These are phyloP conservation scores for Papilio gigon DNA, from an alignment of 2,888 invertebrate genomes.

Conservation along the genomic window DNA sequence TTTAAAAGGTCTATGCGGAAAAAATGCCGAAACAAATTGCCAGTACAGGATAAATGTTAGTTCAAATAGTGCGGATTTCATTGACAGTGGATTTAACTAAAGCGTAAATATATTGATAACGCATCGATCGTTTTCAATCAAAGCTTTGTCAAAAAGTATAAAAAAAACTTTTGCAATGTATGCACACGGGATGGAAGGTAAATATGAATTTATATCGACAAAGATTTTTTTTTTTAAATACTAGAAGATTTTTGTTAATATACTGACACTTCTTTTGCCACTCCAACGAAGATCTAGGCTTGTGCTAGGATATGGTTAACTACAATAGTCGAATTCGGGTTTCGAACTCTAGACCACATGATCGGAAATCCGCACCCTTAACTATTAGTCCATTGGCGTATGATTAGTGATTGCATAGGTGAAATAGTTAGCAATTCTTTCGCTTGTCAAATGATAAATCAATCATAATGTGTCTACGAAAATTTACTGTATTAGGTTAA, in stretches of 20 bases:
- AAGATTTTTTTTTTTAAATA: too few relatives aligned
- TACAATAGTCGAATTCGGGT: too few relatives aligned
- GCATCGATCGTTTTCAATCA: constrained; percentile 31
- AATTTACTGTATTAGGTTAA: too few relatives aligned
- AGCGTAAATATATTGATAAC: constrained; percentile 30
- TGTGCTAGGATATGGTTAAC: too few relatives aligned
- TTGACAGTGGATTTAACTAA: constrained; percentile 32
- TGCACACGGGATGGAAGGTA: not conserved
- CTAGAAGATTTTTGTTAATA: too few relatives aligned
- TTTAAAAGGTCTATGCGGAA: constrained; percentile 42
- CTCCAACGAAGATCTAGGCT: too few relatives aligned
- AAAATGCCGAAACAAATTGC: constrained; percentile 28
- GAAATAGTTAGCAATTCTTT: not conserved
- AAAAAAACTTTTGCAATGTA: not conserved
- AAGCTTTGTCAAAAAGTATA: constrained; percentile 6
- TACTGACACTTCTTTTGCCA: too few relatives aligned
- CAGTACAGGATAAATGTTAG: constrained; percentile 15
- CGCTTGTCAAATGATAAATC: not conserved
- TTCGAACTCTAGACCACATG: too few relatives aligned
- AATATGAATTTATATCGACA: not conserved
- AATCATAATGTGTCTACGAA: not conserved
- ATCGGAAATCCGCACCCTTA: too few relatives aligned
- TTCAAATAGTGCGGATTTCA: constrained; percentile 17
- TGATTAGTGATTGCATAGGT: too few relatives aligned
- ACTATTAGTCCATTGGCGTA: too few relatives aligned